Conservation (phyloP, 2,113 vertebrate species). For the Heterotis niloticus region DNA sequence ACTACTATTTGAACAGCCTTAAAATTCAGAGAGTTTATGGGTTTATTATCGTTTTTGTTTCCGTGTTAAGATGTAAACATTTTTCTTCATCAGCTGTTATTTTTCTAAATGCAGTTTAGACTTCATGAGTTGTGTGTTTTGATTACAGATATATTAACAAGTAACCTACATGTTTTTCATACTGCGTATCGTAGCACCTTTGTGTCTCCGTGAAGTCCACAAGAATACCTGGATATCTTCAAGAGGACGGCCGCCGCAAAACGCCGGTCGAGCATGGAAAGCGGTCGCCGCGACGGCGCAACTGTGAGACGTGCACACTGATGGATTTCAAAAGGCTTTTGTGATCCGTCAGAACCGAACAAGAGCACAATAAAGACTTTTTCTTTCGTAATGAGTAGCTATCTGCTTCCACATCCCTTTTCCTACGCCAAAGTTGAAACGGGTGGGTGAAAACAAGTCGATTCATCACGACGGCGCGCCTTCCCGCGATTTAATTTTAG, state of each 20-base stretch:
- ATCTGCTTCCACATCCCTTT: conserved; percentile 21
- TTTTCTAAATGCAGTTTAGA: conserved; percentile 57
- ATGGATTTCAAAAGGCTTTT: conserved; percentile 42
- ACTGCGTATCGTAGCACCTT: conserved; percentile 44
- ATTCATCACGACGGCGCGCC: neutral
- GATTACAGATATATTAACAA: conserved; percentile 56
- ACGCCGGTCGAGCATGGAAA: neutral
- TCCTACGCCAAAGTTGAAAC: neutral
- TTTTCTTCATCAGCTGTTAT: conserved; percentile 47
- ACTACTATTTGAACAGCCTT: conserved; percentile 53
- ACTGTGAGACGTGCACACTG: conserved; percentile 20
- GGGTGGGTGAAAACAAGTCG: neutral
- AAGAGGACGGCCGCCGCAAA: conserved; percentile 26
- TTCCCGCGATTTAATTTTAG: neutral
- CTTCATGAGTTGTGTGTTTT: conserved; percentile 58
- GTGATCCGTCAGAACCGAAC: conserved; percentile 44
- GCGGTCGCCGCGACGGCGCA: conserved; percentile 19
- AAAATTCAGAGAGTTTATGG: conserved; percentile 47
- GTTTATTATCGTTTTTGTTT: conserved; percentile 42
- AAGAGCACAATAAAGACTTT: conserved; percentile 50
- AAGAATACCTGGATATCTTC: conserved; percentile 24
- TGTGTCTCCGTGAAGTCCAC: conserved; percentile 31
- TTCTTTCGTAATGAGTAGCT: conserved; percentile 38
- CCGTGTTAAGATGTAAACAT: conserved; percentile 33
- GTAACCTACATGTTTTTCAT: conserved; percentile 42